A percentile compares a stretch with the other conserved stretches of the same genome.
phyloP scores from a whole-genome alignment of 2,888 invertebrate species.

The Calliopum simillimum region DNA sequence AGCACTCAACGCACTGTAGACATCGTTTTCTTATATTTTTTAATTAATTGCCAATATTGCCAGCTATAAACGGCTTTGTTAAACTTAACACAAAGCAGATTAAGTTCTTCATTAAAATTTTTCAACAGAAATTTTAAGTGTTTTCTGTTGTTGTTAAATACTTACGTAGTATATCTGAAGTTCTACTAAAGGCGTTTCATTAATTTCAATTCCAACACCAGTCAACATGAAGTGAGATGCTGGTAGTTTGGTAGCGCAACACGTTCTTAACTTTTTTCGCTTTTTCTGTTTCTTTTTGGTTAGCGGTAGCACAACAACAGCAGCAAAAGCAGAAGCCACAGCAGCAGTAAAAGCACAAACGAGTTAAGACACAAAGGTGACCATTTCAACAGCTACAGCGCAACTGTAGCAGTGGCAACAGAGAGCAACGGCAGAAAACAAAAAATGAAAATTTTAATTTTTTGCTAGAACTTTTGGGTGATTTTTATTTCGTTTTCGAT shows the following conservation, averaged over 20 bases:
- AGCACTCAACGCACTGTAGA: not conserved
- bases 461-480: too few species aligned
- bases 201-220: slow-evolving; percentile 47
- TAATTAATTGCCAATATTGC: slow-evolving; percentile 19
- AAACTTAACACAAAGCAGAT: too few species aligned
- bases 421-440: too few species aligned
- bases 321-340: slow-evolving; percentile 18
- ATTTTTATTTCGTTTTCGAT: too few species aligned
- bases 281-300: not conserved
- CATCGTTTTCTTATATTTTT: not conserved
- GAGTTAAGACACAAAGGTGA: slow-evolving; percentile 33
- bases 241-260: slow-evolving; percentile 16
- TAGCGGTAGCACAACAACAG: slow-evolving; percentile 2
- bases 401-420: slow-evolving; percentile 29
- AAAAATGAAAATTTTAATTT: too few species aligned
- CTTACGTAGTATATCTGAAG: not conserved
- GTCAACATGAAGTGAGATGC: not conserved
- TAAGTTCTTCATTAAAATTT: too few species aligned
- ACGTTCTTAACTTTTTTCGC: slow-evolving; percentile 22
- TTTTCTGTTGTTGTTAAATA: not conserved
- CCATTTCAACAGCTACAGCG: slow-evolving; percentile 21
- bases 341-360: slow-evolving; percentile 27
- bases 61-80: not conserved
- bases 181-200: slow-evolving; percentile 47
- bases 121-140: not conserved